A percentile compares a stretch with the other conserved stretches of the same genome.
These are phyloP conservation scores for Gasterosteus aculeatus DNA, from an alignment of 2,113 vertebrate genomes.

Conservation along the genomic window DNA sequence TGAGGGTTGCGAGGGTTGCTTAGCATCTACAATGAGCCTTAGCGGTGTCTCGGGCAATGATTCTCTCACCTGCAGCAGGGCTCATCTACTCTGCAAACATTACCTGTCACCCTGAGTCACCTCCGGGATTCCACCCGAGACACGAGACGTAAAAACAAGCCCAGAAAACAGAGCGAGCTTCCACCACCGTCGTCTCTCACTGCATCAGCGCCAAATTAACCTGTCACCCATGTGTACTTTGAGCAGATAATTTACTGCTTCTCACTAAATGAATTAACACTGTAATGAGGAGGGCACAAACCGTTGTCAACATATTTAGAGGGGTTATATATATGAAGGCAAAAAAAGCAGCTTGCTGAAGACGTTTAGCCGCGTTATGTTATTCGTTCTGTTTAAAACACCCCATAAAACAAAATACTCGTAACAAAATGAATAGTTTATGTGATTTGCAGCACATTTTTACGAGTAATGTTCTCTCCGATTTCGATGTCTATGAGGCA, in stretches of 20 bases:
- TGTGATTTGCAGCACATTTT: slow-evolving; percentile 77
- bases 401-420: slow-evolving; percentile 47
- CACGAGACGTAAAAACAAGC: slow-evolving; percentile 38
- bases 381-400: slow-evolving; percentile 44
- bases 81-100: slow-evolving; percentile 76
- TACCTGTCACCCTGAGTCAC: slow-evolving; percentile 67
- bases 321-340: slow-evolving; percentile 44
- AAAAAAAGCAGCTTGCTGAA: slow-evolving; percentile 31
- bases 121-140: slow-evolving; percentile 45
- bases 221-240: slow-evolving; percentile 54
- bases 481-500: slow-evolving; percentile 73
- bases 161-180: slow-evolving; percentile 39
- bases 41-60: slow-evolving; percentile 55
- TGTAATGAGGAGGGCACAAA: slow-evolving; percentile 64
- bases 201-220: slow-evolving; percentile 58
- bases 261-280: slow-evolving; percentile 67
- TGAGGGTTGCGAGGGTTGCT: slow-evolving; percentile 65
- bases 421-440: slow-evolving; percentile 76
- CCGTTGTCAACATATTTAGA: slow-evolving; percentile 76
- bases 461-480: slow-evolving; percentile 74
- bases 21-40: slow-evolving; percentile 75
- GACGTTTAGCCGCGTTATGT: slow-evolving; percentile 34
- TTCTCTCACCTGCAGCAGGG: slow-evolving; percentile 70
- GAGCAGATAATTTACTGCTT: slow-evolving; percentile 62
- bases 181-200: slow-evolving; percentile 27